Base-by-base conservation (phyloP, 2,888 invertebrate genomes). In the Cerastis rubricosa region DNA sequence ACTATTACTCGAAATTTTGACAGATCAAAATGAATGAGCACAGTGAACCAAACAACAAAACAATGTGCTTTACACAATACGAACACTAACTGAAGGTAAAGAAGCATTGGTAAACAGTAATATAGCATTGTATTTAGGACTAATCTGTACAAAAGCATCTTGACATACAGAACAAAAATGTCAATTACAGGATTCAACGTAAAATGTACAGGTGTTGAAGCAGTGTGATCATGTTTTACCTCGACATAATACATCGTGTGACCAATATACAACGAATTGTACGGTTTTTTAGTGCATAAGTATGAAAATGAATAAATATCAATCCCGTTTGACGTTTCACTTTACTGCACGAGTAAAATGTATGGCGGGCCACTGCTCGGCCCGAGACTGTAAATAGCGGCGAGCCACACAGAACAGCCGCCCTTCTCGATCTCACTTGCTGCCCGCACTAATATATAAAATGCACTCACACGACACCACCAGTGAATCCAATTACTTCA, bases 311-410 rank as follows among this genome's bases (percentile, higher is more conserved):
- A 91, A 91, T 92, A 93, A 93, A n/a, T n/a, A n/a, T n/a, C 92
- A 93, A 94, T 94, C 89, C 89, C 84, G 87, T 94, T 95, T 96
- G 96, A 96, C 96, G 95, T 96, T 96, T 96, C 95, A 95, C 94
- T 93, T 91, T 91, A 95, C 90, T 92, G 93, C 93, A 95, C 90
- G 93, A 93, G 91, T 91, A 93, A 93, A 94, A 95, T 96, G 93
- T 96, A 96, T 96, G 96, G 96, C 96, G 96, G 96, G 96, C 92
- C 93, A 91, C 90, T 87, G 86, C 87, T 90, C 89, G 88, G 86
- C 86, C 89, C 75, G 88, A 79, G 80, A 85, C 84, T 85, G 90
- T 91, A 91, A 91, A 91, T 90, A 91, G 81, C 89, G 86, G 85
- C 80, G 81, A 84, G 81, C 73, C 69, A 73, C 76, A 70, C 81